A percentile compares a stretch with the other conserved stretches of the same genome.
phyloP scores from a whole-genome alignment of 2,888 invertebrate species.

The Morinoia aosen region DNA sequence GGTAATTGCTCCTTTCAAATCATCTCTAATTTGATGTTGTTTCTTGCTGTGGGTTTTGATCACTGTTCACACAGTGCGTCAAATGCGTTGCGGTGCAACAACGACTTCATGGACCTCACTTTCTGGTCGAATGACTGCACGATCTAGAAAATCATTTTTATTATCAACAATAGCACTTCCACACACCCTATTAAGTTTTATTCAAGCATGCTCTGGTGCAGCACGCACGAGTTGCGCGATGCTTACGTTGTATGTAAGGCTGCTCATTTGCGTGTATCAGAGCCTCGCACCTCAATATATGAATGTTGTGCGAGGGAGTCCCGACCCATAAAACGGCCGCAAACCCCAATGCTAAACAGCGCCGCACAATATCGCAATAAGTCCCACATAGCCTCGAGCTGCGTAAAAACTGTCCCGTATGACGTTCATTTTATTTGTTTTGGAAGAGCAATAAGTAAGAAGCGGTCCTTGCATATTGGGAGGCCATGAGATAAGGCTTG shows the following conservation, averaged over 20 bases:
- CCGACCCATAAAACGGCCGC: slow-evolving; percentile 2
- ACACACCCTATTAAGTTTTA: not conserved
- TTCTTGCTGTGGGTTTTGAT: no score
- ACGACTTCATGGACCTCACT: no score
- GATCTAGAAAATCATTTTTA: not conserved
- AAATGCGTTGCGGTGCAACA: not conserved
- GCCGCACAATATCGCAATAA: slow-evolving; percentile 17
- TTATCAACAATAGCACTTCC: not conserved
- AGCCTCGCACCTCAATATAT: slow-evolving; percentile 12
- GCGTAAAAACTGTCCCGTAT: slow-evolving; percentile 1
- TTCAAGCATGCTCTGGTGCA: not conserved
- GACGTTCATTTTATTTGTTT: slow-evolving; percentile 32
- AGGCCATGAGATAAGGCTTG: not conserved
- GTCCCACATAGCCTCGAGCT: slow-evolving; percentile 10
- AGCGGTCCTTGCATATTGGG: slow-evolving; percentile 18
- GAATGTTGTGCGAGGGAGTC: not conserved
- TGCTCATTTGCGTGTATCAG: not conserved
- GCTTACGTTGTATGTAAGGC: not conserved
- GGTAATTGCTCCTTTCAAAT: no score
- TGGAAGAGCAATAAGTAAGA: slow-evolving; percentile 37
- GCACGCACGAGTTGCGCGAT: not conserved
- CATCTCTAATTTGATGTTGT: no score
- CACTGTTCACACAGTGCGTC: not conserved
- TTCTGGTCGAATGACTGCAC: not conserved
- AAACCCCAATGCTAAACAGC: slow-evolving; percentile 17